phyloP scores from a whole-genome alignment of 2,888 invertebrate genomes.

The Nephrotoma flavescens region DNA sequence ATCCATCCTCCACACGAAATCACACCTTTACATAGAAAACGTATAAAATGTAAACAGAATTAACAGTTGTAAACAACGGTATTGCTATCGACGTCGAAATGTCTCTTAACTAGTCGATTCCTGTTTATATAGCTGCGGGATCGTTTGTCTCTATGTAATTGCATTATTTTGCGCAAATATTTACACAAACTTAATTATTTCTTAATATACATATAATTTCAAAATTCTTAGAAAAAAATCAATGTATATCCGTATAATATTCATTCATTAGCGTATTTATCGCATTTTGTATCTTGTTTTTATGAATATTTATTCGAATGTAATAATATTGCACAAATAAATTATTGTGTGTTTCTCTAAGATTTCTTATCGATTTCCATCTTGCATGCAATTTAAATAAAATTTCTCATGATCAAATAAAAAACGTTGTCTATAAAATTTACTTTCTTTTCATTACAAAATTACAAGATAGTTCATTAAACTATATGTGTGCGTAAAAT shows the following conservation, averaged over 20 bases:
- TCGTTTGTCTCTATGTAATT: neutral
- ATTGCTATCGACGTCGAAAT: neutral
- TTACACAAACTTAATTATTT: neutral
- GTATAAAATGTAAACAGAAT: neutral
- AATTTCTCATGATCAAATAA: neutral
- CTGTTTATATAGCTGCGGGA: neutral
- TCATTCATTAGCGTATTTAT: neutral
- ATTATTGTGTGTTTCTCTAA: neutral
- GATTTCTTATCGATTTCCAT: neutral
- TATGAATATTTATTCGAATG: neutral
- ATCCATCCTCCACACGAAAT: neutral
- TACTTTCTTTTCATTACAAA: neutral
- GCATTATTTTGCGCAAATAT: neutral
- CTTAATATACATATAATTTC: neutral
- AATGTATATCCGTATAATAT: neutral
- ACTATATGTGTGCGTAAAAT: neutral
- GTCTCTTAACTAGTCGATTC: neutral
- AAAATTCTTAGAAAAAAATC: neutral
- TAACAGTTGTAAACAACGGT: neutral
- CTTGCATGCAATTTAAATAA: neutral
- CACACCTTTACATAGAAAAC: neutral
- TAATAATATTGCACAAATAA: neutral
- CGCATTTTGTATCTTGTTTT: neutral
- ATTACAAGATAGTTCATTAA: neutral
- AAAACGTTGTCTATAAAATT: neutral